Base-by-base conservation (phyloP, 2,797 vertebrate species). In the Lophotriccus pileatus region DNA sequence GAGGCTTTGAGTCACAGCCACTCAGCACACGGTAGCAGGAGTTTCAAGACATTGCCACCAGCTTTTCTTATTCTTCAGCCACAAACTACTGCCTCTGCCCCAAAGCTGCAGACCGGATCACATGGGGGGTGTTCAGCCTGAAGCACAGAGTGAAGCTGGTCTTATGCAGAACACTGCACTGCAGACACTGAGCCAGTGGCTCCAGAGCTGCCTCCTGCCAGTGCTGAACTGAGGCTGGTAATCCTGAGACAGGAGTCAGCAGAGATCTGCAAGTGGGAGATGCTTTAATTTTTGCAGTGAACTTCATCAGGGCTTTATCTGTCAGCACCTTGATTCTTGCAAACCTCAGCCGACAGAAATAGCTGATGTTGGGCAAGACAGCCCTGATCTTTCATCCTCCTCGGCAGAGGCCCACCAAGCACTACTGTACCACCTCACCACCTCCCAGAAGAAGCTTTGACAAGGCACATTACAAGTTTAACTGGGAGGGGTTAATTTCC, bases 1-100 rank as follows among this genome's bases (percentile, higher is more conserved):
- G 47, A 93, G 76, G 13, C 66, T 95, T 91, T 95, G 90, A 94
- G 50, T 93, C 94, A 93, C 73, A 44, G 88, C 25, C 32, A 10
- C 69, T 56, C 43, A 14, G 77, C 62, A 47, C 59, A 59, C 0
- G 3, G 62, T 8, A 73, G 69, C 73, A 78, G 55, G 24, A 77
- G 25, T 59, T 80, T 67, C 70, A 79, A 62, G 83, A 69, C 0
- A 1, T 14, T 95, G 77, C 77, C 88, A 94, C 73, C 30, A 63
- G 17, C n/a, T 84, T 90, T 88, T 74, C 50, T 75, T 53, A 66
- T 50, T 53, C 47, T 56, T 63, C 64, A 67, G 68, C 56, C 37
- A 80, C 53, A 80, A 74, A n/a, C 44, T 41, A 25, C 41, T 7
- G 21, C 22, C n/a, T 81, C 68, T 47, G 43, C 43, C 67, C 41